Base-by-base conservation (phyloP, 1,140 invertebrate genomes). In the Atta texana region DNA sequence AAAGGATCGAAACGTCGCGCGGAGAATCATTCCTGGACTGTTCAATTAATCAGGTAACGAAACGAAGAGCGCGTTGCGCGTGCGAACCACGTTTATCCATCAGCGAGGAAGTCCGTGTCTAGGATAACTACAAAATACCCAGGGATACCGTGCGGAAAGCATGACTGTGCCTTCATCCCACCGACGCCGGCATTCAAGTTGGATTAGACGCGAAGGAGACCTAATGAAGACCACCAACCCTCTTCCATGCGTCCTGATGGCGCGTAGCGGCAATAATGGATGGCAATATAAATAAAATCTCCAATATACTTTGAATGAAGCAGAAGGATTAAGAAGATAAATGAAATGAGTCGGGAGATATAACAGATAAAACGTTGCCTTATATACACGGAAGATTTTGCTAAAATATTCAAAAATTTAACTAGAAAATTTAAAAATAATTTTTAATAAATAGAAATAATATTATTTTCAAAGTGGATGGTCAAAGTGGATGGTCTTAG, bases 161-260 rank as follows among this genome's bases (percentile, higher is more conserved):
- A n/a, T 69, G 31, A 28, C 71, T n/a, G 64, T 77, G 69, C 64
- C 51, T 55, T 59, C 85, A 71, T 34, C 71, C 69, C 49, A 76
- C 66, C 72, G 71, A 63, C 53, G 12, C 3, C 21, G 77, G 44
- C 55, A 87, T 90, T 90, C 85, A 87, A 71, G 85, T 74, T 72
- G 88, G 88, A 89, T 90, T 90, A 90, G 87, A 90, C 57, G 74
- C 85, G 85, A 87, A 90, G 77, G 51, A 78, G 88, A 90, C 74
- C 68, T 90, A 90, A 90, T 84, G 89, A 90, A 84, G 68, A 59
- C 80, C 59, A 24, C 59, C 81, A 57, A 44, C 34, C 87, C 74
- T 51, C 61, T 74, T 76, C 72, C 74, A 72, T 21, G 31, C 55
- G 53, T 71, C 61, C 55, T 53, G 18, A 51, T 7, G 74, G 49